Percentiles rank a stretch among this genome's conserved stretches.
Conservation (phyloP, 2,113 vertebrate genomes). For the Stegastes partitus region DNA sequence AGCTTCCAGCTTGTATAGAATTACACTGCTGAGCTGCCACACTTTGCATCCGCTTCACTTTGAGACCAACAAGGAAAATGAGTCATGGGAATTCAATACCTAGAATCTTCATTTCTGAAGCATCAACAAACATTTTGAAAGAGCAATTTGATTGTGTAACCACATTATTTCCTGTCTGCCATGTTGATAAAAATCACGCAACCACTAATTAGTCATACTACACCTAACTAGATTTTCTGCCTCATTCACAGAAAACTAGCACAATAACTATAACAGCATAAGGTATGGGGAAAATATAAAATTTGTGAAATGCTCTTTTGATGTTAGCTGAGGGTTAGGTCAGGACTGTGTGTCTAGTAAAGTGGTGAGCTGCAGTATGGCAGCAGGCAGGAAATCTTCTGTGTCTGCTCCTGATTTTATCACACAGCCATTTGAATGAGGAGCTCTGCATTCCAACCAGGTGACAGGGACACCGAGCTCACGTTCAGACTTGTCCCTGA, state of each 20-base stretch:
- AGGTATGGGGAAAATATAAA: no score
- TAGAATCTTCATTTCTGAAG: not conserved
- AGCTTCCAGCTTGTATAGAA: conserved; percentile 43
- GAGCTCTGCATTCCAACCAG: conserved; percentile 79
- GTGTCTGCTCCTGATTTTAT: conserved; percentile 76
- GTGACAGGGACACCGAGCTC: conserved; percentile 75
- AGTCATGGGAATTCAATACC: conserved; percentile 21
- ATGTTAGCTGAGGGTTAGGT: conserved; percentile 9
- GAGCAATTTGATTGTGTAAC: not conserved
- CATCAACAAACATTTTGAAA: conserved; percentile 1
- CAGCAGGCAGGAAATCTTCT: conserved; percentile 76
- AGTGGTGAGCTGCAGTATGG: conserved; percentile 21
- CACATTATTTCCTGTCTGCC: not conserved
- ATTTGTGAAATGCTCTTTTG: not conserved
- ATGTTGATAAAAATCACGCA: not conserved
- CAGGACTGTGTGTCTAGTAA: conserved; percentile 16
- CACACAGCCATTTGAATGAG: conserved; percentile 57
- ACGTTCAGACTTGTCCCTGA: conserved; percentile 67
- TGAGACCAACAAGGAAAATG: conserved; percentile 8
- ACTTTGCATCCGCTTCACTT: conserved; percentile 32
- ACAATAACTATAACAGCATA: not conserved
- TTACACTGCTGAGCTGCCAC: conserved; percentile 36
- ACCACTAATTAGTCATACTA: not conserved
- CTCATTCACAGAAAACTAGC: not conserved
- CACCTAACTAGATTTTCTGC: not conserved